Base-by-base conservation (phyloP, 2,797 vertebrate species). In the Schizopygopsis malacanthus region DNA sequence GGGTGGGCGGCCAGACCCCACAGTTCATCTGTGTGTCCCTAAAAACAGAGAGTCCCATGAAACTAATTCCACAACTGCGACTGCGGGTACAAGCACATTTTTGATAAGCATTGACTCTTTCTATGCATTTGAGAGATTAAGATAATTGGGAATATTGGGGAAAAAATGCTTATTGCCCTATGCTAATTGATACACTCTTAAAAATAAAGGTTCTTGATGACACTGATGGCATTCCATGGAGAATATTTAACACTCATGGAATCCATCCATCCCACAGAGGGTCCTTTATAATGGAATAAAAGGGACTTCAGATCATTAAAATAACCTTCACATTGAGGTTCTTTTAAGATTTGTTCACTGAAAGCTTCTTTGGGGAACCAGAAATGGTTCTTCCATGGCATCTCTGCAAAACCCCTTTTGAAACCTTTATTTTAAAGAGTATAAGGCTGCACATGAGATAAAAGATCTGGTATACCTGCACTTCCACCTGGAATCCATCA, bases 11-110 rank as follows among this genome's bases (percentile, higher is more conserved):
- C 98, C 91, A 99, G 89, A 88, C 98, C 98, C 98, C 98, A 99
- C 61, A 99, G 96, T 89, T 99, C 98, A 80, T 99, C 98, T 41
- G 98, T 99, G 93, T 99, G 98, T 85, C 98, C 98, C 98, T 99
- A 90, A 79, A 92, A 91, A 90, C 39, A 4, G 85, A 92, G 88
- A 43, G 43, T 43, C 9, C 43, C 43, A 43, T 10, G 33, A 33
- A 33, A 33, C 33, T 33, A 33, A 33, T 33, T 33, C 33, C 33
- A 33, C 33, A 33, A 33, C 33, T 33, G 33, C 33, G 33, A 33
- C 33, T 33, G 33, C 33, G 2, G 33, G 33, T 33, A 33, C 33
- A 33, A 33, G 33, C 45, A 85, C 15, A 61, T 16, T 20, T 20
- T 39, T 79, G 59, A 75, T 47, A 56, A 39, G 18, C 33, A 9